These are phyloP conservation scores for Caenorhabditis becei DNA, from an alignment of 2,888 invertebrate genomes.

Conservation along the genomic window DNA sequence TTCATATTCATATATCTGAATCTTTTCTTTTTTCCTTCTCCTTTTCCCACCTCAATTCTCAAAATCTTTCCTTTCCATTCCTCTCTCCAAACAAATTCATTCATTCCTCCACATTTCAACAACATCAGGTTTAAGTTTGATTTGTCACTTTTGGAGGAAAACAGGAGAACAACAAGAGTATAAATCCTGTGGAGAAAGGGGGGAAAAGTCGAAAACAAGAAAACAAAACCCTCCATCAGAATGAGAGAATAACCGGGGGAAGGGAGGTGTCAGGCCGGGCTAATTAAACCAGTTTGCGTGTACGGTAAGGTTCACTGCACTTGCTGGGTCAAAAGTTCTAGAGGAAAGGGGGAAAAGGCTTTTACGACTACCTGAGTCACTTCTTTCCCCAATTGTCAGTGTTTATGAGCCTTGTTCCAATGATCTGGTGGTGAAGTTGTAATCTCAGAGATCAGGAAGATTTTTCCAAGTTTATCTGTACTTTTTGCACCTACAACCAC, in stretches of 20 bases:
- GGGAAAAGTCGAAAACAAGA: background rate
- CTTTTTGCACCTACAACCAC: too few relatives aligned
- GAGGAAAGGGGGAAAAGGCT: too few relatives aligned
- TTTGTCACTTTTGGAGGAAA: slow-evolving; percentile 7
- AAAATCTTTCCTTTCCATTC: too few relatives aligned
- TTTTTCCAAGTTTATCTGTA: too few relatives aligned
- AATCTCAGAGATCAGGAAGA: too few relatives aligned
- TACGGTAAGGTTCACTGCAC: background rate
- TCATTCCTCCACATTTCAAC: background rate
- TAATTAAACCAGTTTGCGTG: slow-evolving; percentile 46
- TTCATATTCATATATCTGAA: slow-evolving; percentile 2
- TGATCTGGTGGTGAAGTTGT: background rate
- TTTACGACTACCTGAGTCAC: background rate
- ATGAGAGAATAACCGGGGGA: background rate
- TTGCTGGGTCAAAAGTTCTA: background rate
- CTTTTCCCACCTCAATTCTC: background rate
- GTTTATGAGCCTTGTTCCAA: background rate
- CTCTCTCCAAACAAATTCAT: background rate
- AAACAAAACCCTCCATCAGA: background rate
- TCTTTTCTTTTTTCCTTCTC: background rate
- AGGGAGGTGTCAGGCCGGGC: slow-evolving; percentile 8
- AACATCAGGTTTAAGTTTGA: background rate
- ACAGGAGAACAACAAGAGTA: slow-evolving; percentile 1
- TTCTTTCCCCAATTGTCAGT: background rate
- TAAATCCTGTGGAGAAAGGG: slow-evolving; percentile 6